Percentiles rank a stretch among this genome's conserved stretches.
Evolutionary conservation across 2,888 invertebrate genomes (phyloP).

Genomic region (Polymixis flavicincta): DNA sequence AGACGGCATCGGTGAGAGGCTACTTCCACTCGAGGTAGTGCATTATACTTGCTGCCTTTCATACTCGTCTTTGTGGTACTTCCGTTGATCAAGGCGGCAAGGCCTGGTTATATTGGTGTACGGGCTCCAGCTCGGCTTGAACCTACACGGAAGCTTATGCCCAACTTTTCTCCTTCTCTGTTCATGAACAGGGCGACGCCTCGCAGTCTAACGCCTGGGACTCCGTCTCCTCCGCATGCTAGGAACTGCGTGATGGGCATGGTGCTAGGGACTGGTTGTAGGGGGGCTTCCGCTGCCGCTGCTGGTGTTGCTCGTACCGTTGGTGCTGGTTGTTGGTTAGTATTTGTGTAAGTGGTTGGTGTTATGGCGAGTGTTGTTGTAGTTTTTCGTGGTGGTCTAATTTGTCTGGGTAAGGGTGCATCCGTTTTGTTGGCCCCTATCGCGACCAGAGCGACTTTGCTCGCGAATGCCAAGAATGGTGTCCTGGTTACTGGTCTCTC

Average conservation of each 20-base stretch:
- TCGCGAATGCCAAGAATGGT: not conserved
- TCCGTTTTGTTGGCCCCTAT: not conserved
- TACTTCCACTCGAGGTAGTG: too few species aligned
- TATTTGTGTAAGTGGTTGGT: not conserved
- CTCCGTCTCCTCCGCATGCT: not conserved
- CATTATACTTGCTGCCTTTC: too few species aligned
- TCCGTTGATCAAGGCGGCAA: too few species aligned
- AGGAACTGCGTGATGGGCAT: not conserved
- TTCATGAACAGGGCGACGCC: not conserved
- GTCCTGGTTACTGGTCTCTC: not conserved
- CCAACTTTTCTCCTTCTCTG: not conserved
- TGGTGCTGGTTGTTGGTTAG: not conserved
- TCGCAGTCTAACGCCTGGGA: not conserved
- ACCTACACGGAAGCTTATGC: too few species aligned
- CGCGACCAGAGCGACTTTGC: not conserved
- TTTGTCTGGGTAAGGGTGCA: too few species aligned
- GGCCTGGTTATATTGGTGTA: too few species aligned
- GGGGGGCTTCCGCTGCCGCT: too few species aligned
- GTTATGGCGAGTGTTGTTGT: not conserved
- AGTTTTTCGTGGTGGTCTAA: not conserved
- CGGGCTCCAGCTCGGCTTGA: too few species aligned
- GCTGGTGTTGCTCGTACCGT: not conserved
- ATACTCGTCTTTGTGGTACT: too few species aligned
- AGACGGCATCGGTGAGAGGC: too few species aligned
- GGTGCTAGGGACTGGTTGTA: rapidly evolving